phyloP scores from a whole-genome alignment of 2,888 invertebrate genomes.

The Erebia palarica region DNA sequence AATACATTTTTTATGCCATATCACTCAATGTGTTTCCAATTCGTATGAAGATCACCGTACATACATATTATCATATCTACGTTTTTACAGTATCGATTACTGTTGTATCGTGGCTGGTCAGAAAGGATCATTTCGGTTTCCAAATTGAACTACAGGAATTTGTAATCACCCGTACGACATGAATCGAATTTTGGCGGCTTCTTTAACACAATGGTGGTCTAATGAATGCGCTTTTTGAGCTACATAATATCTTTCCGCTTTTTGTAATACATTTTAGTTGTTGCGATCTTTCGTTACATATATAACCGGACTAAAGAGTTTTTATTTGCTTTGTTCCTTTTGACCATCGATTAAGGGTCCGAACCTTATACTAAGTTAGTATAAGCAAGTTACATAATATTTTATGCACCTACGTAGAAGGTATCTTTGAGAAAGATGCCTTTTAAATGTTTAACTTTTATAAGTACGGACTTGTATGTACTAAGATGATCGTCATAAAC shows the following conservation, averaged over 20 bases:
- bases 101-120: slow-evolving; percentile 27
- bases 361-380: not conserved
- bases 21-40: slow-evolving; percentile 17
- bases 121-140: slow-evolving; percentile 39
- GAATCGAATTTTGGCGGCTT: slow-evolving; percentile 38
- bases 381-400: not conserved
- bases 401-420: not conserved
- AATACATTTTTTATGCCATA: not conserved
- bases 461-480: not conserved
- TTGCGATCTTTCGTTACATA: slow-evolving; percentile 16
- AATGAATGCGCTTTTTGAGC: slow-evolving; percentile 32
- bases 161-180: slow-evolving; percentile 37
- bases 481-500: slow-evolving; percentile 16
- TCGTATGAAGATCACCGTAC: slow-evolving; percentile 29
- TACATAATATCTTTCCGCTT: slow-evolving; percentile 27
- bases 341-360: not conserved
- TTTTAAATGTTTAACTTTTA: not conserved
- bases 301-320: not conserved
- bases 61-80: slow-evolving; percentile 39
- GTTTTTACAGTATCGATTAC: slow-evolving; percentile 38
- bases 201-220: slow-evolving; percentile 35
- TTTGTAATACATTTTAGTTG: slow-evolving; percentile 22
- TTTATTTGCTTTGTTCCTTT: slow-evolving; percentile 8
- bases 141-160: slow-evolving; percentile 40
- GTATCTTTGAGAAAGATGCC: not conserved